Evolutionary conservation across 2,888 invertebrate species (phyloP).

Genomic region (Coelinius sp.): DNA sequence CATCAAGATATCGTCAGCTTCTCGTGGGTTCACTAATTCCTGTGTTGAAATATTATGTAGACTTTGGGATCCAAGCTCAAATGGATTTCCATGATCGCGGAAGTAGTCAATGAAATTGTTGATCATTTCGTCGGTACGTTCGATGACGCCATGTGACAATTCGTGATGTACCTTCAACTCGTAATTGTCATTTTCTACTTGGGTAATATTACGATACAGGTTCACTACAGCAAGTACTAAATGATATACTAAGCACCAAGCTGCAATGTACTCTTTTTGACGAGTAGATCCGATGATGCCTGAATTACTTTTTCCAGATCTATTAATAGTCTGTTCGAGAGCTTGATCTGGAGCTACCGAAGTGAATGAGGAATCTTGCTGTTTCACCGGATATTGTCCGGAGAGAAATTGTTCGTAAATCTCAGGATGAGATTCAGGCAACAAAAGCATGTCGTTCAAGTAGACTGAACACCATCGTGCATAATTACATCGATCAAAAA

Average conservation of each 20-base stretch:
- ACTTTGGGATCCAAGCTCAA: background rate
- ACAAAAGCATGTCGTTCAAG: background rate
- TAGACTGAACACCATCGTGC: conserved; percentile 25
- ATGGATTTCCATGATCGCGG: background rate
- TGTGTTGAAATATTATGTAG: background rate
- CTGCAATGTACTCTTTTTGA: background rate
- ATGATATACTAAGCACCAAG: background rate
- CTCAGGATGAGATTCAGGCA: background rate
- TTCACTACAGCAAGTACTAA: background rate
- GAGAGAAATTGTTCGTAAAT: background rate
- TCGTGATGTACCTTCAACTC: background rate
- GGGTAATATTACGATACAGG: conserved; percentile 10
- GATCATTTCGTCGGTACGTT: background rate
- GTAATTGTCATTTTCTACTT: background rate
- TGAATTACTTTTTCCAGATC: background rate
- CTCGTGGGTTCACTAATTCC: background rate
- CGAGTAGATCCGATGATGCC: background rate
- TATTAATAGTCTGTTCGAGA: background rate
- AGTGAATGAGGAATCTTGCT: conserved; percentile 25
- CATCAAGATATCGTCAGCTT: background rate
- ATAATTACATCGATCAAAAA: background rate
- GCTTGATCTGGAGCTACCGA: conserved; percentile 13
- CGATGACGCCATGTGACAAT: background rate
- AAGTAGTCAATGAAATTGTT: background rate
- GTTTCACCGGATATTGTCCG: background rate